Evolutionary conservation across 2,797 vertebrate genomes (phyloP).

Genomic region (Sebastes diaconus): DNA sequence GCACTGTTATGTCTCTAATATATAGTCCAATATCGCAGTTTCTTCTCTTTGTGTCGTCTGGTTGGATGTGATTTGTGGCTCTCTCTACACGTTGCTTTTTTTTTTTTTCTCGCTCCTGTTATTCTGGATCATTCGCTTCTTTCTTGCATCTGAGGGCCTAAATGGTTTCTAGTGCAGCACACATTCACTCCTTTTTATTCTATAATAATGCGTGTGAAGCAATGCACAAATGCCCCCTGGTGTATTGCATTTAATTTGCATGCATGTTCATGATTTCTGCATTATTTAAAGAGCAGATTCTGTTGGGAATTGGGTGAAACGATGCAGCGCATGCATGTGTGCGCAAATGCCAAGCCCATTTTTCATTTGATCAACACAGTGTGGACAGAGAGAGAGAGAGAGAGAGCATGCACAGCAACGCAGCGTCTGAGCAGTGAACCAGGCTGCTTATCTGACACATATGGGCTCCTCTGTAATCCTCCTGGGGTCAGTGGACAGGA

Average conservation of each 20-base stretch:
- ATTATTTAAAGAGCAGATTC: slow-evolving; percentile 7
- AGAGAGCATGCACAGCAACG: slow-evolving; percentile 10
- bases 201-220: background rate
- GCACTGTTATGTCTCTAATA: background rate
- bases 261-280: background rate
- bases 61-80: background rate
- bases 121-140: slow-evolving; percentile 72
- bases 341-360: slow-evolving; percentile 77
- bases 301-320: background rate
- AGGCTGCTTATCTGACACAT: slow-evolving; percentile 63
- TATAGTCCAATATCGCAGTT: background rate
- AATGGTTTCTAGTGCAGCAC: slow-evolving; percentile 2
- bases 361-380: slow-evolving; percentile 48
- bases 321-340: slow-evolving; percentile 42
- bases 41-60: slow-evolving; percentile 41
- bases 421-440: slow-evolving; percentile 19
- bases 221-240: background rate
- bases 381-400: background rate
- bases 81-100: background rate
- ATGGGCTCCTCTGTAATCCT: slow-evolving; percentile 63
- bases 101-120: background rate
- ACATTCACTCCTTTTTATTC: background rate
- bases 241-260: background rate
- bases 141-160: slow-evolving; percentile 33
- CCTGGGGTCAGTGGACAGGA: slow-evolving; percentile 44